A percentile compares a stretch with the other conserved stretches of the same genome.
These are phyloP conservation scores for Drosophila sp. DNA, from an alignment of 1,140 invertebrate species.

Conservation along the genomic window DNA sequence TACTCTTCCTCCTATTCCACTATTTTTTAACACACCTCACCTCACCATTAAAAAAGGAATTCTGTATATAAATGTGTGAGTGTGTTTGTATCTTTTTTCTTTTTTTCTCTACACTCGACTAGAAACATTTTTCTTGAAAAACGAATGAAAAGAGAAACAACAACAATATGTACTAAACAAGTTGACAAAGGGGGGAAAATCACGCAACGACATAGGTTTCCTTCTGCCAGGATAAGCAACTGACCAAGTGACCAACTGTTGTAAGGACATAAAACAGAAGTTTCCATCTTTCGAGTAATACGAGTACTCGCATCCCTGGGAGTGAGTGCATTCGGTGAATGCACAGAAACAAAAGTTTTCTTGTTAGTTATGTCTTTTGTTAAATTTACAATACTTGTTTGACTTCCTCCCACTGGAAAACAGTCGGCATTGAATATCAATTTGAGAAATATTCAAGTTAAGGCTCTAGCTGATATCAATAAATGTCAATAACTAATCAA, in stretches of 20 bases:
- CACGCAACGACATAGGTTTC: constrained; percentile 1
- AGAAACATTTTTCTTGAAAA: constrained; percentile 14
- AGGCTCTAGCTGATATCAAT: too few relatives aligned
- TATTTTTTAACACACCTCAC: constrained; percentile 1
- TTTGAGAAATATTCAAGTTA: neutral
- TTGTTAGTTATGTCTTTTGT: constrained; percentile 6
- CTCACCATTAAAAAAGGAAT: constrained; percentile 24
- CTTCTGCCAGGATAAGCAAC: neutral
- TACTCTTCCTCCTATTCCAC: constrained; percentile 2
- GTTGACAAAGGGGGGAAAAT: constrained; percentile 8
- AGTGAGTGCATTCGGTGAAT: constrained; percentile 12
- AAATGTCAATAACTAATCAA: too few relatives aligned
- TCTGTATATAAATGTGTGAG: constrained; percentile 13
- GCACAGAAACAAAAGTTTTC: constrained; percentile 6
- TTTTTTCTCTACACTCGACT: constrained; percentile 14
- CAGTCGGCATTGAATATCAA: constrained; percentile 3
- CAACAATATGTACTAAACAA: constrained; percentile 5
- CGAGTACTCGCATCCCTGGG: neutral
- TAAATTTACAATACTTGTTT: neutral
- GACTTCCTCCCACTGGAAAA: neutral
- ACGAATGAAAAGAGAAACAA: neutral
- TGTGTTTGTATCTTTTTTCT: too few relatives aligned
- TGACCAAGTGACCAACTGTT: constrained; percentile 4
- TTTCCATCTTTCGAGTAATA: constrained; percentile 18
- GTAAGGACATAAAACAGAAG: constrained; percentile 24